Evolutionary conservation across 2,113 vertebrate genomes (phyloP), one percentile per base, ranked within the genome.

Genomic region (Rallus limicola): DNA sequence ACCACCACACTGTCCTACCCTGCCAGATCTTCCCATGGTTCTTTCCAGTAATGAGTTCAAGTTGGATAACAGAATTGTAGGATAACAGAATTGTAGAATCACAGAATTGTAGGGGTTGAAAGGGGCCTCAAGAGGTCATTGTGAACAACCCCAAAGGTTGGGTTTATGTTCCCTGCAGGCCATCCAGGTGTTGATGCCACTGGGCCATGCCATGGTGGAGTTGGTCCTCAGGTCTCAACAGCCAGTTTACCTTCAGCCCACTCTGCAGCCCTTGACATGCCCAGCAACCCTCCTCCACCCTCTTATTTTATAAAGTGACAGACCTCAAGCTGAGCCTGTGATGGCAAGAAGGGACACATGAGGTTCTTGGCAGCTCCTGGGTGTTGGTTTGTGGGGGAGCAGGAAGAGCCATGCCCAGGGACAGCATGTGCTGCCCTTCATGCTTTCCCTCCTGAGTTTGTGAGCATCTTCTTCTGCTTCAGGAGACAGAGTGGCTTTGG

Each of bases 101-200:
- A 46, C 44, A 46, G 44, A 46, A 18, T 46, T 46, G 44, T 46
- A 19, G 44, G 44, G 44, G 44, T 16, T 46, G 44, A 17, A 46
- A 46, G 44, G 44, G 44, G 44, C 44, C 44, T 46, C 44, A 46
- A 19, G 44, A 46, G 44, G 44, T 46, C 44, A 46, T 46, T 46
- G 44, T 46, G 44, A 46, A 46, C 44, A 18, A 46, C 44, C 44
- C 44, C 44, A 46, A 46, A 46, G 44, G 44, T 46, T 46, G 44
- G 11, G 12, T 9, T 9, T 6, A 0, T 13, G 72, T 42, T 29
- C 25, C 20, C 36, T 34, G 1, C 4, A 48, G 14, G 18, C 13
- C 40, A 38, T 56, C 53, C 50, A 34, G 4, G 0, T 1, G 6
- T 17, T 70, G n/a, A 8, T 34, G 71, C 64, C 34, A 25, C 10